Percentiles rank a stretch among this genome's conserved stretches.
These are phyloP conservation scores for Sepioteuthis lessoniana DNA, from an alignment of 2,888 invertebrate genomes.

Conservation along the genomic window DNA sequence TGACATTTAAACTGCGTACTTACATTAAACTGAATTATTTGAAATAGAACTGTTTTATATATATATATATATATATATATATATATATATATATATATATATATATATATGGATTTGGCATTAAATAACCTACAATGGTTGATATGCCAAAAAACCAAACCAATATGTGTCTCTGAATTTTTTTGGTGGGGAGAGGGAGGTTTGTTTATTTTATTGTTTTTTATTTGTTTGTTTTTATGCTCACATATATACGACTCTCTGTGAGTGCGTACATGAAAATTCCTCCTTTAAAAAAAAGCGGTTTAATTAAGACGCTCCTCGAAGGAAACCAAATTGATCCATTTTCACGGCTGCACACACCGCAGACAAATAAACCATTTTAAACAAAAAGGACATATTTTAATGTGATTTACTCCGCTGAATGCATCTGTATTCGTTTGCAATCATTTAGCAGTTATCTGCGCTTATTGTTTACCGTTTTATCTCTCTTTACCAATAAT, in stretches of 20 bases:
- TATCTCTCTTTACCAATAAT: slow-evolving; percentile 10
- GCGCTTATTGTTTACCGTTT: neutral
- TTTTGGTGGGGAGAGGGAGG: no score
- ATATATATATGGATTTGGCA: no score
- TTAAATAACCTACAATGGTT: no score
- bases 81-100: no score
- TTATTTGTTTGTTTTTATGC: no score
- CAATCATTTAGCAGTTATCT: slow-evolving; percentile 33
- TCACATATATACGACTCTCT: neutral
- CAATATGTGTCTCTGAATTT: no score
- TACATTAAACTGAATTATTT: no score
- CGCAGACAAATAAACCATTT: neutral
- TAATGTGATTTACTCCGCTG: neutral
- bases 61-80: no score
- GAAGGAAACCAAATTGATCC: neutral
- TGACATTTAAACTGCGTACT: no score
- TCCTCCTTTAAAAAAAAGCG: neutral
- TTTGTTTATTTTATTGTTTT: no score
- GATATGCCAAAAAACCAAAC: no score
- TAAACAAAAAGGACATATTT: neutral
- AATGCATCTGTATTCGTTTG: slow-evolving; percentile 4
- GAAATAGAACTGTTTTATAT: no score
- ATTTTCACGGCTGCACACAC: neutral
- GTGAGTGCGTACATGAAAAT: neutral
- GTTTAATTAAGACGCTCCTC: neutral